Percentiles rank a stretch among this genome's conserved stretches.
Conservation (phyloP, 2,888 invertebrate genomes). For the Caenorhabditis plicata region DNA sequence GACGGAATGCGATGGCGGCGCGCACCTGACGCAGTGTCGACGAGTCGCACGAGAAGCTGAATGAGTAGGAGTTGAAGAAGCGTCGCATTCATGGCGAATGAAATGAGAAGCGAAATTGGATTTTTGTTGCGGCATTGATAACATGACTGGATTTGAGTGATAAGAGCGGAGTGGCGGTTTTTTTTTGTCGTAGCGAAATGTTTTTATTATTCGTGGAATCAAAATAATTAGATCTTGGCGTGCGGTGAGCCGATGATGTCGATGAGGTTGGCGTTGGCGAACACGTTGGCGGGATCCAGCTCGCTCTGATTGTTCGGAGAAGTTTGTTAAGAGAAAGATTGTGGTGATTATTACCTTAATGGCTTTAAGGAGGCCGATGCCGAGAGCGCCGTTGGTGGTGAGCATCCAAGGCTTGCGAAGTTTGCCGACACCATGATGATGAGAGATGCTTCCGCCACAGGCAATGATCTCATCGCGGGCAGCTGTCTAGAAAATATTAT, state of each 20-base stretch:
- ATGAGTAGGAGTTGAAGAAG: slow-evolving; percentile 5
- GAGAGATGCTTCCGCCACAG: slow-evolving; percentile 87
- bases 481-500: slow-evolving; percentile 69
- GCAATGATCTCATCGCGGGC: slow-evolving; percentile 89
- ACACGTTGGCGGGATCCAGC: slow-evolving; percentile 90
- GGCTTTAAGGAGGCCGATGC: slow-evolving; percentile 78
- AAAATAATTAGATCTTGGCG: slow-evolving; percentile 25
- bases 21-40: slow-evolving; percentile 1
- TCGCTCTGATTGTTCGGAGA: slow-evolving; percentile 68
- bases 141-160: too few species aligned
- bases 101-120: too few species aligned
- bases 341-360: slow-evolving; percentile 72
- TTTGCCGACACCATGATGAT: slow-evolving; percentile 85
- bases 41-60: neutral
- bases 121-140: too few species aligned
- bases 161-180: too few species aligned
- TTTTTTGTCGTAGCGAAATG: too few species aligned
- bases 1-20: too few species aligned
- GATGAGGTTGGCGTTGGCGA: slow-evolving; percentile 82
- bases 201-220: too few species aligned
- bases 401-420: slow-evolving; percentile 83
- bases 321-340: neutral
- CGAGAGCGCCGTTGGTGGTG: slow-evolving; percentile 80
- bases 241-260: slow-evolving; percentile 47
- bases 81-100: too few species aligned